Evolutionary conservation across 2,113 vertebrate species (phyloP).

Genomic region (Plecturocebus donacophilus): DNA sequence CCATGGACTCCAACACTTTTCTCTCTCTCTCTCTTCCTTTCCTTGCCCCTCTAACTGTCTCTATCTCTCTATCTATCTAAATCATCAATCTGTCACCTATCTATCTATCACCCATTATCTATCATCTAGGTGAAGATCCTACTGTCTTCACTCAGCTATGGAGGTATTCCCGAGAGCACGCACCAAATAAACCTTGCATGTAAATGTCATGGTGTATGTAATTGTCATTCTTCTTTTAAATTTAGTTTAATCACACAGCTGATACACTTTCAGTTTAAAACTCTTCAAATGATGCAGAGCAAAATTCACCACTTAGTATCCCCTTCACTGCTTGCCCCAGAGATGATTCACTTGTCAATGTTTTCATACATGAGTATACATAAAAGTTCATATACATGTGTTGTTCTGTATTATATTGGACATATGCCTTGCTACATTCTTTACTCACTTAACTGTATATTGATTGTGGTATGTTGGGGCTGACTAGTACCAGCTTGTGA

Average conservation of each 20-base stretch:
- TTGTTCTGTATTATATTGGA: neutral
- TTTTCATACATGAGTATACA: neutral
- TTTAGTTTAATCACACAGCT: neutral
- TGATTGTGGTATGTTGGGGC: neutral
- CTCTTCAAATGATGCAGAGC: neutral
- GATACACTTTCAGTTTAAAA: neutral
- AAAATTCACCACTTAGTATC: neutral
- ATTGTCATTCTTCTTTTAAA: neutral
- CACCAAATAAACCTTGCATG: no score
- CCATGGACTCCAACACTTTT: neutral
- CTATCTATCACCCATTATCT: neutral
- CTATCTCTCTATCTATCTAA: fast-evolving
- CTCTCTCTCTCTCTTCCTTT: neutral
- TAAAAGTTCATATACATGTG: neutral
- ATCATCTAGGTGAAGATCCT: neutral
- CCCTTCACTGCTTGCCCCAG: neutral
- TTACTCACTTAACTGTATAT: neutral
- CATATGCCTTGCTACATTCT: neutral
- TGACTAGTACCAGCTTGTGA: neutral
- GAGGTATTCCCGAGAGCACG: no score
- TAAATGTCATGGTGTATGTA: neutral
- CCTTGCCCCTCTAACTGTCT: neutral
- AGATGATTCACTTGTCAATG: neutral
- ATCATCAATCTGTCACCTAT: fast-evolving
- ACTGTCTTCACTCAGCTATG: no score